Conservation (phyloP, 2,888 invertebrate species). For the Cantharis flavilabris region DNA sequence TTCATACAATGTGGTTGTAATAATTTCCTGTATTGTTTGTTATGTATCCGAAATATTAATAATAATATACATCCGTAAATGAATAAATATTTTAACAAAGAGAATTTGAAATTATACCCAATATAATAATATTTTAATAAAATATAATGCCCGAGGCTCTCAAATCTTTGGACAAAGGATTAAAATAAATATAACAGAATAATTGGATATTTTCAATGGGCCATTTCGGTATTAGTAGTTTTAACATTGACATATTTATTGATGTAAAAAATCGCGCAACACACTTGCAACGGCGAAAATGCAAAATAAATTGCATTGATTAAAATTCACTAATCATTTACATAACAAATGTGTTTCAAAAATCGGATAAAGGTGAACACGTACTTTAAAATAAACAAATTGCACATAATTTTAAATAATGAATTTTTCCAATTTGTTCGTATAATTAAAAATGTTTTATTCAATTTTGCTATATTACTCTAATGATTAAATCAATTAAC, state of each 20-base stretch:
- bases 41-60: neutral
- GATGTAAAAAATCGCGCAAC: neutral
- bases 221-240: neutral
- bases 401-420: neutral
- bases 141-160: neutral
- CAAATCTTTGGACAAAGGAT: neutral
- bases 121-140: neutral
- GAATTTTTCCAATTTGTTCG: neutral
- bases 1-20: neutral
- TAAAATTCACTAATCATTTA: neutral
- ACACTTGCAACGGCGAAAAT: neutral
- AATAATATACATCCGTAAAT: neutral
- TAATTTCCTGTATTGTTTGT: neutral
- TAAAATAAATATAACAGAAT: neutral
- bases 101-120: neutral
- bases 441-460: neutral
- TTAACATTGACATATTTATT: neutral
- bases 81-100: neutral
- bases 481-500: neutral
- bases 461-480: neutral
- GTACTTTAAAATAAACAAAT: neutral
- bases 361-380: neutral
- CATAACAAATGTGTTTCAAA: neutral
- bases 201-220: neutral
- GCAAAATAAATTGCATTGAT: neutral